A percentile compares a stretch with the other conserved stretches of the same genome.
phyloP scores from a whole-genome alignment of 1,140 invertebrate genomes.

The Pseudomyrmex dendroicus region DNA sequence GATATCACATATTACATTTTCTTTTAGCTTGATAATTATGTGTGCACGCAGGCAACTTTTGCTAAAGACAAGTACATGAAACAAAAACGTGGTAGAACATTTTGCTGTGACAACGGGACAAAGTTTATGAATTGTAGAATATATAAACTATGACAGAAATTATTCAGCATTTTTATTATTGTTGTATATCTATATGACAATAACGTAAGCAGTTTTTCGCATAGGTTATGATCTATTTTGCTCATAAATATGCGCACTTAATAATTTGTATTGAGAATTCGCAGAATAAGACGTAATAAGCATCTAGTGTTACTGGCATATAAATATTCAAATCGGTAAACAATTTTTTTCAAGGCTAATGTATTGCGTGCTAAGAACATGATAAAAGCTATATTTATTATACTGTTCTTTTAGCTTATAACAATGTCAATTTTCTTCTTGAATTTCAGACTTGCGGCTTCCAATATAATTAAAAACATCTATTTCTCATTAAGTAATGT shows the following conservation, averaged over 20 bases:
- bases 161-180: conserved; percentile 35
- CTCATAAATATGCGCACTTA: conserved; percentile 73
- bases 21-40: not conserved
- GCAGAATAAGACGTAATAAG: conserved; percentile 25
- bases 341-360: conserved; percentile 19
- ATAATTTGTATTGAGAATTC: conserved; percentile 76
- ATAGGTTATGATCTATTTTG: conserved; percentile 77
- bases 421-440: not conserved
- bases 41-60: not conserved
- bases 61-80: not conserved
- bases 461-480: too few relatives aligned
- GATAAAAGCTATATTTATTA: not conserved
- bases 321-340: conserved; percentile 42
- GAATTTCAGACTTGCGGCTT: not conserved
- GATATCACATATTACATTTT: not conserved
- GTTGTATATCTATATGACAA: not conserved
- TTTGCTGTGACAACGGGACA: not conserved
- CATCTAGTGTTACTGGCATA: not conserved
- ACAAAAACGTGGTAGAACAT: conserved; percentile 14
- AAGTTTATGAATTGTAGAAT: conserved; percentile 11
- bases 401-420: conserved; percentile 18
- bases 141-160: conserved; percentile 27
- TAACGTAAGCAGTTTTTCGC: conserved; percentile 67
- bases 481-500: conserved; percentile 7
- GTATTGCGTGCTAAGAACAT: not conserved